Evolutionary conservation across 2,797 vertebrate genomes (phyloP).

Genomic region (Anguilla obscura): DNA sequence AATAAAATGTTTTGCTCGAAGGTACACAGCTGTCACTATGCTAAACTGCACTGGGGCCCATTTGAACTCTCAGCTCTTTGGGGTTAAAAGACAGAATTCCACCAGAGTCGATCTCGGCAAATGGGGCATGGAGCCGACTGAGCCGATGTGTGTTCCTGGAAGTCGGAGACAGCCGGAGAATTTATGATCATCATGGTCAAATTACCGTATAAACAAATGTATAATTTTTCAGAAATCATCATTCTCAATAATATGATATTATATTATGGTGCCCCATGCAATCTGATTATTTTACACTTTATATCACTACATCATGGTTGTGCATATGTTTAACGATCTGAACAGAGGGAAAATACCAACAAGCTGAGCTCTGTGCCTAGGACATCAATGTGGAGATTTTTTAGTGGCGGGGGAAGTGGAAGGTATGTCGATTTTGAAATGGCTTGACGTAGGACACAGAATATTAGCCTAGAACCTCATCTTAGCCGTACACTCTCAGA

Average conservation of each 20-base stretch:
- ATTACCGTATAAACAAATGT: neutral
- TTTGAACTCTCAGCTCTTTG: neutral
- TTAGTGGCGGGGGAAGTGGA: neutral
- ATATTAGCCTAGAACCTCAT: slow-evolving; percentile 48
- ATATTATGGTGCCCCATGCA: neutral
- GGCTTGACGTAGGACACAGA: slow-evolving; percentile 44
- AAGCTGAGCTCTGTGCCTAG: neutral
- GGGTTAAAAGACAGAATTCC: neutral
- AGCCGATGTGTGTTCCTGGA: neutral
- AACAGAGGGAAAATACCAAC: neutral
- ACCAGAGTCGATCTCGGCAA: neutral
- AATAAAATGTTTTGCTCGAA: slow-evolving; percentile 26
- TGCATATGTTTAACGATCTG: neutral
- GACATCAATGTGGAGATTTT: neutral
- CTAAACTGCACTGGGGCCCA: neutral
- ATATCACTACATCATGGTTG: neutral
- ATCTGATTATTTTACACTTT: neutral
- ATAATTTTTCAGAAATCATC: neutral
- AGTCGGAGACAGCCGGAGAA: neutral
- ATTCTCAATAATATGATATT: neutral
- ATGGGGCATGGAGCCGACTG: neutral
- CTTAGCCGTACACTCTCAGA: slow-evolving; percentile 1
- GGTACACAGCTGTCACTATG: neutral
- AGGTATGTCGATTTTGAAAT: slow-evolving; percentile 19
- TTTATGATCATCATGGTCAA: neutral